Base-by-base conservation (phyloP, 2,797 vertebrate genomes). In the Microhierax caerulescens region DNA sequence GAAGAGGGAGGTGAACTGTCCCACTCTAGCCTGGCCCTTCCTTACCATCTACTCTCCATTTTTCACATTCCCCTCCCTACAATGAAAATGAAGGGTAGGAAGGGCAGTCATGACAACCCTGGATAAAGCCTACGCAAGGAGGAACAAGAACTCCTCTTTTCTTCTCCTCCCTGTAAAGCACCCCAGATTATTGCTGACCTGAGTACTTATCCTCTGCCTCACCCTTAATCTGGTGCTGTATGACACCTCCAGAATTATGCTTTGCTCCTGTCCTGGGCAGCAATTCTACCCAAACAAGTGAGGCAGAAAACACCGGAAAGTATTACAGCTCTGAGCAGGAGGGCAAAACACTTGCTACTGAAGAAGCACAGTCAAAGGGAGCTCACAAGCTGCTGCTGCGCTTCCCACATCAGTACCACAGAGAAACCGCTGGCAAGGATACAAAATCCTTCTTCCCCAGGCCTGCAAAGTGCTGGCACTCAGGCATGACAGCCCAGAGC, bases 211-310 rank as follows among this genome's bases (percentile, higher is more conserved):
- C 36, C 48, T 60, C 54, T 75, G 73, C 90, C 88, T 94, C 61
- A 98, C 98, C 7, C 95, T 98, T 94, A 99, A 99, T 97, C 98
- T 91, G 4, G 97, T 97, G 76, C 96, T 98, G 53, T 98, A 98
- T 5, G 98, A 72, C 56, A 65, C 27, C 65, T 79, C 54, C 13
- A 51, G 37, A 91, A 67, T 1, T 20, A 83, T 59, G 51, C 57
- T 80, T 57, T 12, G 30, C 69, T 82, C 74, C 83, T 61, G 59
- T 59, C 67, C 70, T 59, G 27, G 54, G 50, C 51, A 84, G 47
- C 51, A 88, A 41, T 45, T 79, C 56, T 27, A 74, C 36, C 37
- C n/a, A 48, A 86, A 70, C 23, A 68, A 84, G 37, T 0, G 1
- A 79, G 25, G 47, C 13, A 90, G 60, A 88, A 92, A 78, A 72